phyloP scores from a whole-genome alignment of 2,797 vertebrate species.

The Acanthiza pusilla region DNA sequence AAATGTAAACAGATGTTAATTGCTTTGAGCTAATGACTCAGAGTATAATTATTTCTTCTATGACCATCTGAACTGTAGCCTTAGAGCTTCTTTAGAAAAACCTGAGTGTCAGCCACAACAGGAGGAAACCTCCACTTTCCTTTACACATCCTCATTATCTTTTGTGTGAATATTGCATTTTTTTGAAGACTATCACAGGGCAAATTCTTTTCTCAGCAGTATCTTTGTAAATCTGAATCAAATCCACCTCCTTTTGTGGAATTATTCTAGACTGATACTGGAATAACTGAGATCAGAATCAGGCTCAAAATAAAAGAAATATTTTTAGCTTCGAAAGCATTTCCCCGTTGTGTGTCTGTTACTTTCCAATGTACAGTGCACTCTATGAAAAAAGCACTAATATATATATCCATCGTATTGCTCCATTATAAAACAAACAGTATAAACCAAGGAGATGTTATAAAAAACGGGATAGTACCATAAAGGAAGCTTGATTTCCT shows the following conservation, averaged over 20 bases:
- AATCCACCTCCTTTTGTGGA: neutral
- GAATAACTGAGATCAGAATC: neutral
- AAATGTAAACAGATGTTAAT: slow-evolving; percentile 48
- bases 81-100: neutral
- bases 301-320: neutral
- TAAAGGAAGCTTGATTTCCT: slow-evolving; percentile 22
- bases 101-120: neutral
- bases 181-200: neutral
- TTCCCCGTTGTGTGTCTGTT: neutral
- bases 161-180: neutral
- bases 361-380: slow-evolving; percentile 17
- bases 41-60: neutral
- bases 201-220: neutral
- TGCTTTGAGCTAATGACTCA: neutral
- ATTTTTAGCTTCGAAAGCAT: neutral
- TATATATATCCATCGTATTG: neutral
- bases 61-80: neutral
- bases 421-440: slow-evolving; percentile 45
- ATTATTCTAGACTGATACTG: neutral
- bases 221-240: neutral
- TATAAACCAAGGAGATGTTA: slow-evolving; percentile 43
- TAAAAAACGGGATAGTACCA: slow-evolving; percentile 1
- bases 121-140: neutral
- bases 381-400: slow-evolving; percentile 20
- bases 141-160: neutral